These are phyloP conservation scores for Alethe castanea DNA, from an alignment of 2,113 vertebrate genomes.

Conservation along the genomic window DNA sequence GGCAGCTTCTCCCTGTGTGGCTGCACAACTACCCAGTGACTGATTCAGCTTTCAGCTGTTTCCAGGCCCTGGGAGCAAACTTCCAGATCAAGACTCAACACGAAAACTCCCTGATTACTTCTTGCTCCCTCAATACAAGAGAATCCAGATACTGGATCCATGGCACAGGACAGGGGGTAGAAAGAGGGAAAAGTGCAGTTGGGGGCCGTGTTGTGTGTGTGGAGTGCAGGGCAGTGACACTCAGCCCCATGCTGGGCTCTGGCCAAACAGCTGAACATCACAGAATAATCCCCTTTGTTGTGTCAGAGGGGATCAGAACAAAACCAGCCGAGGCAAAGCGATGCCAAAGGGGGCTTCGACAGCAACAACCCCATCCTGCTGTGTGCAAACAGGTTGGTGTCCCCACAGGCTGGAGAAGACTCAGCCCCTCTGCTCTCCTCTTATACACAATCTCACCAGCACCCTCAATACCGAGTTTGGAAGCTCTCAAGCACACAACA, in stretches of 20 bases:
- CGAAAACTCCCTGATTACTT: accelerated
- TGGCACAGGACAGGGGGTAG: neutral
- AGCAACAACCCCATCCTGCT: neutral
- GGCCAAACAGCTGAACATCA: constrained; percentile 3
- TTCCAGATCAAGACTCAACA: neutral
- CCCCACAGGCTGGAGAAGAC: neutral
- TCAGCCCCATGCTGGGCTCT: neutral
- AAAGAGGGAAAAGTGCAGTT: neutral
- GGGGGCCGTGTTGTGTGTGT: accelerated
- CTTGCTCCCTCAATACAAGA: neutral
- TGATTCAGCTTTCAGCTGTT: neutral
- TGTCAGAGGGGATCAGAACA: neutral
- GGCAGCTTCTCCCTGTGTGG: neutral
- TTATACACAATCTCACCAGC: accelerated
- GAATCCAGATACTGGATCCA: accelerated
- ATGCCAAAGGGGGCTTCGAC: neutral
- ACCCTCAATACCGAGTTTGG: neutral
- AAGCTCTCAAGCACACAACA: neutral
- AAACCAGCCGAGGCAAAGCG: neutral
- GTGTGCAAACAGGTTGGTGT: neutral
- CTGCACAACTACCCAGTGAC: neutral
- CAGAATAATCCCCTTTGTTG: constrained; percentile 50
- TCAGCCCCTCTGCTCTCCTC: accelerated
- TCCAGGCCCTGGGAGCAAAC: neutral
- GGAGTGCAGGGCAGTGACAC: neutral